Percentiles rank a stretch among this genome's conserved stretches.
Conservation (phyloP, 53 echinoderm and acorn worm genomes). For the Mesocentrotus franciscanus region DNA sequence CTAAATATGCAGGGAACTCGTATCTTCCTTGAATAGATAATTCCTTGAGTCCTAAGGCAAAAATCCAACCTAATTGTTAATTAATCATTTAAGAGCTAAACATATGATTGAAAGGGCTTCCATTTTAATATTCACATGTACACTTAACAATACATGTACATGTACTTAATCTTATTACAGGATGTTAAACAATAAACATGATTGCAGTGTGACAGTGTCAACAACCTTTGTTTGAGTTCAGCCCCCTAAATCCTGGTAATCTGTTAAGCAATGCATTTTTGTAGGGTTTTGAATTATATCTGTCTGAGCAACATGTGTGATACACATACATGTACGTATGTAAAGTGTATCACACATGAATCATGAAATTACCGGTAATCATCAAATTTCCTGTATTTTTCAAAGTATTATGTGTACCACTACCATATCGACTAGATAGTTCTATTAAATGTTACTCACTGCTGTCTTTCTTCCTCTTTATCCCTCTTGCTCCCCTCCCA, state of each 20-base stretch:
- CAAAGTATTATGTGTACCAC: too few relatives aligned
- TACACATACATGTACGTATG: neutral
- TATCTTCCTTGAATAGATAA: too few relatives aligned
- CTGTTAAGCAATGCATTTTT: neutral
- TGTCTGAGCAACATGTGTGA: neutral
- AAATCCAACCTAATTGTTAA: too few relatives aligned
- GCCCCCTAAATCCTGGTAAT: neutral
- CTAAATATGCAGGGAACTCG: too few relatives aligned
- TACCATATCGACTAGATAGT: too few relatives aligned
- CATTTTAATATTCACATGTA: too few relatives aligned
- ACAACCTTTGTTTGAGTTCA: neutral
- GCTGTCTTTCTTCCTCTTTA: neutral
- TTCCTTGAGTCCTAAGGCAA: too few relatives aligned
- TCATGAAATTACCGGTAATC: neutral
- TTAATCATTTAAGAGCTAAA: too few relatives aligned
- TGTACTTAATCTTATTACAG: neutral
- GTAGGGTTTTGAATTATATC: neutral
- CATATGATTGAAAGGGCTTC: too few relatives aligned
- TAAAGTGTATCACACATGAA: neutral
- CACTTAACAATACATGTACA: too few relatives aligned
- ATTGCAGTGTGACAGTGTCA: too few relatives aligned
- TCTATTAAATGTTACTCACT: neutral
- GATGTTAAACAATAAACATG: neutral
- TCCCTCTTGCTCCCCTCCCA: too few relatives aligned
- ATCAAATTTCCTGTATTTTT: neutral